These are phyloP conservation scores for human DNA, from an alignment of 2,113 vertebrate species.

Conservation along the genomic window DNA sequence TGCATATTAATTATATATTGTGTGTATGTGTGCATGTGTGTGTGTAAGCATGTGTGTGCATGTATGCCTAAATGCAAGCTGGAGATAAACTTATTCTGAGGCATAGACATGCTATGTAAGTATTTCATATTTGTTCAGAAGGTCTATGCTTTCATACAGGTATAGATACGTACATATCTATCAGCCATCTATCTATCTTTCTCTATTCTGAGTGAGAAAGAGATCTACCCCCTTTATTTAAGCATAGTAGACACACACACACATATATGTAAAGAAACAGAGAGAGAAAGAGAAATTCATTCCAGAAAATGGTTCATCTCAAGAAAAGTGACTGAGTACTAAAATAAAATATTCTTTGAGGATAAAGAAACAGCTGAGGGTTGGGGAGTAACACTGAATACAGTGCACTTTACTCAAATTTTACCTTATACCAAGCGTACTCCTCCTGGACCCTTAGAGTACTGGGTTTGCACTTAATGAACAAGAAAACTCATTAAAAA, in stretches of 20 bases:
- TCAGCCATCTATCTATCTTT: background rate
- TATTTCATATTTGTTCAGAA: background rate
- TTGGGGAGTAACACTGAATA: background rate
- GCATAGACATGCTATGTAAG: background rate
- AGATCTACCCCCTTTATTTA: background rate
- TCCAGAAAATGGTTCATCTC: background rate
- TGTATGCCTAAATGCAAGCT: background rate
- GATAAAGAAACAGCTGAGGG: background rate
- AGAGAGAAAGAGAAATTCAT: background rate
- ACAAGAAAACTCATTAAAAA: background rate
- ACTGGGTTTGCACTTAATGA: background rate
- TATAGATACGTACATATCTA: background rate
- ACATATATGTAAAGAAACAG: too few species aligned
- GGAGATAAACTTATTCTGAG: background rate
- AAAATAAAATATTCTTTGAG: background rate
- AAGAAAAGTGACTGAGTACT: background rate
- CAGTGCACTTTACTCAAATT: background rate
- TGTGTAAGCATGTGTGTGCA: too few species aligned
- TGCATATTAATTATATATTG: background rate
- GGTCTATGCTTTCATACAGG: background rate
- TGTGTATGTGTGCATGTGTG: background rate
- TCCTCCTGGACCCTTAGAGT: background rate
- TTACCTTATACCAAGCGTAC: background rate
- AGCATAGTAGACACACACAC: background rate
- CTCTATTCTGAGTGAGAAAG: background rate